Conservation (phyloP, 2,113 vertebrate genomes). For the Halichoerus grypus region DNA sequence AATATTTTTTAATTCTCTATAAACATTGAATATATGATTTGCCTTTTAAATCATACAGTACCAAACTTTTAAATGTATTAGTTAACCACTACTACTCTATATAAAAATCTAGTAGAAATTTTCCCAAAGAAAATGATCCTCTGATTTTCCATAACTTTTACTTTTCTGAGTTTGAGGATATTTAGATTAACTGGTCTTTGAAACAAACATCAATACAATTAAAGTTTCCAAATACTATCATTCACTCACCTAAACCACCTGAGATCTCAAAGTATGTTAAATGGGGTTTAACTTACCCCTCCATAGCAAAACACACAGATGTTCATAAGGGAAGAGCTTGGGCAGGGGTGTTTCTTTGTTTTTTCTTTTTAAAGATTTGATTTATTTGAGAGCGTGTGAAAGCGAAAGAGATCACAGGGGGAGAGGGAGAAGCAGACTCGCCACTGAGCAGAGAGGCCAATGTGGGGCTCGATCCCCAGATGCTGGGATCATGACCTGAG, state of each 20-base stretch:
- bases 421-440: too few relatives aligned
- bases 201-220: not conserved
- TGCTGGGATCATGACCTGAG: too few relatives aligned
- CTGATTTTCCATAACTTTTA: constrained; percentile 1
- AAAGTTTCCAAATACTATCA: not conserved
- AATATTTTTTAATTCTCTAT: not conserved
- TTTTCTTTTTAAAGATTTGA: too few relatives aligned
- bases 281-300: not conserved
- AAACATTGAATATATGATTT: not conserved
- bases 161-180: not conserved
- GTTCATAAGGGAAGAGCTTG: not conserved
- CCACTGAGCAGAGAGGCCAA: too few relatives aligned
- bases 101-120: constrained; percentile 1
- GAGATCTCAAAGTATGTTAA: not conserved
- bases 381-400: too few relatives aligned
- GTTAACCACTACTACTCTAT: not conserved
- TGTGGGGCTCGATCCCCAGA: too few relatives aligned
- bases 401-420: too few relatives aligned
- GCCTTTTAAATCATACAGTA: not conserved
- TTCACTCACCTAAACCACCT: not conserved
- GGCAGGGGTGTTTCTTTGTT: not conserved
- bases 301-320: not conserved
- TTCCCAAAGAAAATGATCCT: not conserved
- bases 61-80: not conserved
- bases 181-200: constrained; percentile 18